Evolutionary conservation across 2,888 invertebrate genomes (phyloP), one percentile per base, ranked within the genome.

Genomic region (Tetranychus piercei): DNA sequence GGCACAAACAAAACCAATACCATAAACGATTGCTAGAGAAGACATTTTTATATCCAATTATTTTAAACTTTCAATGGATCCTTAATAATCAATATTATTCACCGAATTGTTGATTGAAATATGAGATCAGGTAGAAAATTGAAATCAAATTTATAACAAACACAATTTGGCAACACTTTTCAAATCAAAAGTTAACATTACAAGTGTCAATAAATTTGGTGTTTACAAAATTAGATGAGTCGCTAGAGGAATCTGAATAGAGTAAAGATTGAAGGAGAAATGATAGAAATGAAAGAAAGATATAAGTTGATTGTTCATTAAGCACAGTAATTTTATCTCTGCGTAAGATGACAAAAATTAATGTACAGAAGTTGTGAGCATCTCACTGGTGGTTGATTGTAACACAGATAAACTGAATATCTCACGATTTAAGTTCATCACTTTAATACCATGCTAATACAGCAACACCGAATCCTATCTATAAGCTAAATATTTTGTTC

Each of bases 321-420:
- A 55, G 9, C 15, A 55, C 55, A 55, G 15, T 55, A 55, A 55
- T 55, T 55, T 15, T 15, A 15, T 55, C 15, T 15, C 2, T 55
- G 9, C 15, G 15, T 55, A 15, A 55, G 55, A 15, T 55, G 15
- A 3, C 15, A 15, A 55, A 55, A 55, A 15, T 15, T 55, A 15
- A 15, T 55, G 2, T 55, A 3, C 34, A 34, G 34, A 34, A 34
- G 34, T 34, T 34, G 34, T 34, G 34, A 34, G 34, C 34, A 34
- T 55, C 55, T 55, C 55, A 55, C 55, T 55, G 55, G 55, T 55
- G 55, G 55, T 55, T 55, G 55, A 55, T 55, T 55, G 55, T 55
- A 15, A 55, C 9, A 15, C 15, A 55, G 55, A 55, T 55, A 55
- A 55, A 55, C 55, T 15, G 15, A 55, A 55, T 7, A 55, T 15